Base-by-base conservation (phyloP, 1,140 invertebrate genomes). In the Brachionus calyciflorus region DNA sequence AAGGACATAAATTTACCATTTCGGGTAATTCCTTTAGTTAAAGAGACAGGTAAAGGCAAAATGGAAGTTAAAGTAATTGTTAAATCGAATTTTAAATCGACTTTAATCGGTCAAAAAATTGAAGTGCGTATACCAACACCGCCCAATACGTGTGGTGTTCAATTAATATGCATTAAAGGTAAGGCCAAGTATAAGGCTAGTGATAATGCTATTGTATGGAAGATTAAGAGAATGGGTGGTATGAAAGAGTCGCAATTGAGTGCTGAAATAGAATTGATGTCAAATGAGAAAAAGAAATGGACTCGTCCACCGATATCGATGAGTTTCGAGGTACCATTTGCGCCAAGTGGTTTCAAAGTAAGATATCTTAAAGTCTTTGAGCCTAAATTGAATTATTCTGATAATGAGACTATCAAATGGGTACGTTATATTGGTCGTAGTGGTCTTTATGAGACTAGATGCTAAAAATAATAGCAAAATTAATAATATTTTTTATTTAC, bases 351-450 rank as follows among this genome's bases (percentile, higher is more conserved):
- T 12, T 98, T 99, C 82, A 90, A 97, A 88, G 97, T 99, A 53
- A 91, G 97, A 6, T 99, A 99, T 84, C 86, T 99, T 80, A 99
- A 99, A 87, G 97, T 99, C 49, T 99, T 99, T 81, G 97, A 99
- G 85, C 92, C 96, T 0, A 99, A 99, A 85, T 87, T 99, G 70
- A 99, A 99, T 87, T 99, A 99, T 85, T 98, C 95, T 30, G 97
- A 99, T 84, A 96, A 99, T 80, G 97, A 99, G 86, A 97, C 99
- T 78, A 98, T 99, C 82, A 99, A 99, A 91, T 99, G 97, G 97
- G 97, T 99, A 24, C 89, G 97, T 49, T 99, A 99, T 86, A 99
- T 99, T 82, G 97, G 97, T 14, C 90, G 94, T 80, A 98, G 94
- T 85, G 97, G 97, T 65, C 89, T 99, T 6, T 99, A 99, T 83